Evolutionary conservation across 2,888 invertebrate species (phyloP), one percentile per base, ranked within the genome.

Genomic region (Drosophila pseudotakahashii): DNA sequence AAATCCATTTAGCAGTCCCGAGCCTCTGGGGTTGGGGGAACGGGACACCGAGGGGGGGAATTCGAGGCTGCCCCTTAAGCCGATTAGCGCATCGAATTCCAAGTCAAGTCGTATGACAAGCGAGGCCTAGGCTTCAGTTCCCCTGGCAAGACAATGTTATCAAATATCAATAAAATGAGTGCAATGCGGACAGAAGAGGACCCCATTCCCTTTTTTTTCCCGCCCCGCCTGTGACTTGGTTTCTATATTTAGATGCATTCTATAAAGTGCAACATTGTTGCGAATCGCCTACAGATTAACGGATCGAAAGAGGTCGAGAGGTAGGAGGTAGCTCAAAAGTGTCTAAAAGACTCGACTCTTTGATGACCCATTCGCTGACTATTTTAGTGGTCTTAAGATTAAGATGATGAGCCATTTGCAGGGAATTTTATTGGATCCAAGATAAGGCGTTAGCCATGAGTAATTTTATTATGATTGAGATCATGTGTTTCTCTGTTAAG

Each of bases 131-230:
- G n/a, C 41, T 36, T 47, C 34, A 51, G 19, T 57, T 57, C 6
- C 19, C 34, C 7, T 26, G 23, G 16, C 77, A 57, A 75, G 85
- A 79, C 85, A 78, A 79, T 82, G 87, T 79, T 88, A 83, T 88
- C 82, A 86, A 68, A 79, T 79, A 77, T 85, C 86, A 82, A 82
- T 82, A 85, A 85, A 77, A 76, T 45, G 62, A 74, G 51, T 66
- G 57, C 36, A 63, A 62, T 67, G 48, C 34, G 47, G 51, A 47
- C 42, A 58, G 42, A 23, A 50, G 13, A 34, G 53, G 73, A 52
- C 39, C 60, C 59, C 51, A 37, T 26, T 48, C 73, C 50, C 36
- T n/a, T 11, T 32, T 6, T n/a, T n/a, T n/a, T n/a, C n/a, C n/a
- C n/a, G n/a, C n/a, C n/a, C n/a, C n/a, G n/a, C n/a, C n/a, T n/a